A percentile compares a stretch with the other conserved stretches of the same genome.
Evolutionary conservation across 2,797 vertebrate species (phyloP).

Genomic region (Rhynchonycteris naso): DNA sequence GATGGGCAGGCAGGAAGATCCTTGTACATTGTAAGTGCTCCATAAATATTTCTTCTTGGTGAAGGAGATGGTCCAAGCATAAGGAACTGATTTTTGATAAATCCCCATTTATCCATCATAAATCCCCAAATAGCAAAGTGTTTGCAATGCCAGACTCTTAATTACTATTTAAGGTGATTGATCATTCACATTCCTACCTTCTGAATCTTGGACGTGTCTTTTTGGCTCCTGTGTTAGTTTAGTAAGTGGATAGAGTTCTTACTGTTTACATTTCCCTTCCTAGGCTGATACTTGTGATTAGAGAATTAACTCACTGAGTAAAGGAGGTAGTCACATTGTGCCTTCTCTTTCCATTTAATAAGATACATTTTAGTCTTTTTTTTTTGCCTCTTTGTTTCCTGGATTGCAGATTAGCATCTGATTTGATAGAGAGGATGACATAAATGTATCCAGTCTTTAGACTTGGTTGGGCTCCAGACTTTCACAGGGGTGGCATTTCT

Average conservation of each 20-base stretch:
- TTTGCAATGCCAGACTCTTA: background rate
- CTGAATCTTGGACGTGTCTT: background rate
- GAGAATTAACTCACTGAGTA: conserved; percentile 38
- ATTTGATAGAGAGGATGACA: background rate
- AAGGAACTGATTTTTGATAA: conserved; percentile 36
- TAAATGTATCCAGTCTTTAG: conserved; percentile 10
- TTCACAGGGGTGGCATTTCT: conserved; percentile 2
- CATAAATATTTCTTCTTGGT: conserved; percentile 7
- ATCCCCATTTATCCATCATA: conserved; percentile 21
- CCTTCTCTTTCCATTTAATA: conserved; percentile 13
- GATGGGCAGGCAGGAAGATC: background rate
- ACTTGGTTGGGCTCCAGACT: background rate
- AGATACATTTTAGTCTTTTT: conserved; percentile 41
- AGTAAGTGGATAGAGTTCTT: background rate
- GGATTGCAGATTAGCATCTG: background rate
- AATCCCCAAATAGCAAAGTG: conserved; percentile 14
- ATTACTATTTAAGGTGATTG: conserved; percentile 25
- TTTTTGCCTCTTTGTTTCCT: conserved; percentile 15
- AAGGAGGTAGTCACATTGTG: background rate
- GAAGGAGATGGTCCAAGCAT: conserved; percentile 3
- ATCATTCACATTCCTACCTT: background rate
- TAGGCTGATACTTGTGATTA: conserved; percentile 13
- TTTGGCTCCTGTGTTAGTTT: conserved; percentile 36
- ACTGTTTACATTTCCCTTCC: conserved; percentile 46
- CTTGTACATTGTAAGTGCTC: background rate